Base-by-base conservation (phyloP, 2,797 vertebrate species). In the Anas acuta region DNA sequence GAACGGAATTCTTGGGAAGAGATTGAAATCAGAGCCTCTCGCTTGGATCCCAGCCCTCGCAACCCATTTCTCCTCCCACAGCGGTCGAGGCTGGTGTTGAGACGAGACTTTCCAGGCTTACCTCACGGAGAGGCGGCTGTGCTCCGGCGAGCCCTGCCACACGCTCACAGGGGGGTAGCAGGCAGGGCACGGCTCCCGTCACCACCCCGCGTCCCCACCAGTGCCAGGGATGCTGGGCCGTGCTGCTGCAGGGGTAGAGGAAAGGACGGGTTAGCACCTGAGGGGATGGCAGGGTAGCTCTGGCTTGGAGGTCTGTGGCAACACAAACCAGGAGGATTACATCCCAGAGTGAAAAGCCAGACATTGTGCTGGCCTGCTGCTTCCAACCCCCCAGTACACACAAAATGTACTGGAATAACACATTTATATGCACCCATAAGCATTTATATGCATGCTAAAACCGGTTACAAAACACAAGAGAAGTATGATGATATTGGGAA, bases 71-170 rank as follows among this genome's bases (percentile, higher is more conserved):
- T 53, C 43, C 78, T 73, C 47, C 64, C 35, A 67, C 25, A 84
- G 28, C 17, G 60, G 51, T 69, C 23, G 41, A 58, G n/a, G 26
- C 4, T 70, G 58, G 15, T n/a, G 5, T 61, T 80, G 19, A 62
- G 53, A 37, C 5, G 21, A 84, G 58, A 13, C 30, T 60, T 75
- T 47, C 51, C 82, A 65, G 62, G 58, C 71, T 80, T 71, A 13
- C 33, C 11, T 72, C 30, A 33, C 1, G 5, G 80, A 85, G 53
- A 35, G 7, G 0, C 0, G 0, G 62, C 62, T 6, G 2, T 32
- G 39, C 23, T 43, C 39, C 26, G 41, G 9, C 1, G 18, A 49
- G 71, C 45, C 51, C 78, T 23, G 41, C 30, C 45, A 17, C n/a
- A 28, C 0, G 4, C 45, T 87, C 0, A 0, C 1, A 3, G 57